Conservation (phyloP, 2,888 invertebrate species). For the Meganola albula region DNA sequence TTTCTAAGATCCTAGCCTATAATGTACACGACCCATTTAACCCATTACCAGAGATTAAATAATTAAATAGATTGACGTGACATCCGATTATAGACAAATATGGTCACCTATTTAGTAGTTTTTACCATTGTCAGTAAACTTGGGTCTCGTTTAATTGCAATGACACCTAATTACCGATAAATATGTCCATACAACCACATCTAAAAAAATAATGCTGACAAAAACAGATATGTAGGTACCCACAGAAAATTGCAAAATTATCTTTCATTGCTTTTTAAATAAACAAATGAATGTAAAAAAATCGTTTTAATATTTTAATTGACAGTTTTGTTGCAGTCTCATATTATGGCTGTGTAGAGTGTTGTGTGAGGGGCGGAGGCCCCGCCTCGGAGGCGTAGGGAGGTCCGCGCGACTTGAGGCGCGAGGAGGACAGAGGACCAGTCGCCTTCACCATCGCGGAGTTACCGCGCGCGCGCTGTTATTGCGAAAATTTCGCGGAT, state of each 20-base stretch:
- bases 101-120: slow-evolving; percentile 6
- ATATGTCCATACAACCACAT: slow-evolving; percentile 19
- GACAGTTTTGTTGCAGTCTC: slow-evolving; percentile 41
- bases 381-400: slow-evolving; percentile 66
- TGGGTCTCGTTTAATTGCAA: slow-evolving; percentile 17
- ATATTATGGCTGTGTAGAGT: slow-evolving; percentile 28
- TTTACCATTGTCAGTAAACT: slow-evolving; percentile 3
- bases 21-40: too few relatives aligned
- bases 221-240: slow-evolving; percentile 19
- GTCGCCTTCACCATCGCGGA: slow-evolving; percentile 63
- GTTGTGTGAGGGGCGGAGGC: slow-evolving; percentile 42
- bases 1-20: too few relatives aligned
- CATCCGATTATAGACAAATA: slow-evolving; percentile 8
- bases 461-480: slow-evolving; percentile 57
- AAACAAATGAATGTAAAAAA: slow-evolving; percentile 57
- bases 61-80: too few relatives aligned
- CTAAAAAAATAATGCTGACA: slow-evolving; percentile 21
- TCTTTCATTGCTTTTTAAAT: slow-evolving; percentile 43
- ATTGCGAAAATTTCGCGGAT: slow-evolving; percentile 41
- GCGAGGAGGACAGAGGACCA: slow-evolving; percentile 66
- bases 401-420: slow-evolving; percentile 49
- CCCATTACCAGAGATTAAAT: too few relatives aligned
- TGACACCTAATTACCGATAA: slow-evolving; percentile 19
- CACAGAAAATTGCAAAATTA: slow-evolving; percentile 31
- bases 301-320: slow-evolving; percentile 41